Percentiles rank a stretch among this genome's conserved stretches.
phyloP scores from a whole-genome alignment of 2,797 vertebrate genomes.

The Adrianichthys oophorus region DNA sequence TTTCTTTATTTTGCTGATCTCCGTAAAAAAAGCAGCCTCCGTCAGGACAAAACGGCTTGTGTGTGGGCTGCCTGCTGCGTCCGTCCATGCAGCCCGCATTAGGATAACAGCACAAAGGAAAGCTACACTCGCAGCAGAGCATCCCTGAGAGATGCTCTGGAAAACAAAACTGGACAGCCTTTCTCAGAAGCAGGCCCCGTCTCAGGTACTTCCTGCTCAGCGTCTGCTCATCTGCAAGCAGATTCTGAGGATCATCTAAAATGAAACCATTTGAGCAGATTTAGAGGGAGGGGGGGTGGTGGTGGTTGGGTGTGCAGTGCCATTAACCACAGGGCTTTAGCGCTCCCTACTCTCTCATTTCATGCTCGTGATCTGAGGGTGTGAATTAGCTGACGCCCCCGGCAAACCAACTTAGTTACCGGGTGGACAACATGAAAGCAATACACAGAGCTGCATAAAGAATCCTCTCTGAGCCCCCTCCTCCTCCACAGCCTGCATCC shows the following conservation, averaged over 20 bases:
- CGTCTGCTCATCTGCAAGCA: constrained; percentile 49
- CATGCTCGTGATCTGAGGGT: constrained; percentile 84
- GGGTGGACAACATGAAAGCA: constrained; percentile 85
- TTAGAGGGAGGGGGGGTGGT: constrained; percentile 65
- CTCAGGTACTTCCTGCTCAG: constrained; percentile 42
- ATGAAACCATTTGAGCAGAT: constrained; percentile 80
- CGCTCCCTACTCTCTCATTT: constrained; percentile 81
- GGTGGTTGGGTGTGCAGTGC: constrained; percentile 56
- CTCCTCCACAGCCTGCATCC: constrained; percentile 51
- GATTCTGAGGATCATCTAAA: constrained; percentile 78
- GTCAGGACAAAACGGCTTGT: constrained; percentile 77
- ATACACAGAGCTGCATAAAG: constrained; percentile 84
- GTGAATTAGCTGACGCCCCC: constrained; percentile 78
- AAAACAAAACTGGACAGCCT: constrained; percentile 13
- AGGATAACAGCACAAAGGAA: constrained; percentile 71
- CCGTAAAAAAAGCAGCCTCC: constrained; percentile 77
- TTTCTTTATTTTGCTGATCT: constrained; percentile 83
- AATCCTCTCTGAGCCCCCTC: constrained; percentile 74
- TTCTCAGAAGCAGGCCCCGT: constrained; percentile 22
- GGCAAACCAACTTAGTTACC: constrained; percentile 80
- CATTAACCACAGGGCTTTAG: constrained; percentile 79
- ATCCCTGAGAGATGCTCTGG: constrained; percentile 20
- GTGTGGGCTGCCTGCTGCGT: constrained; percentile 72
- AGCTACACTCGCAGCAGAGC: constrained; percentile 37
- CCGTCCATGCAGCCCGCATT: constrained; percentile 68